phyloP scores from a whole-genome alignment of 2,888 invertebrate species.

The Chorisops tibialis region DNA sequence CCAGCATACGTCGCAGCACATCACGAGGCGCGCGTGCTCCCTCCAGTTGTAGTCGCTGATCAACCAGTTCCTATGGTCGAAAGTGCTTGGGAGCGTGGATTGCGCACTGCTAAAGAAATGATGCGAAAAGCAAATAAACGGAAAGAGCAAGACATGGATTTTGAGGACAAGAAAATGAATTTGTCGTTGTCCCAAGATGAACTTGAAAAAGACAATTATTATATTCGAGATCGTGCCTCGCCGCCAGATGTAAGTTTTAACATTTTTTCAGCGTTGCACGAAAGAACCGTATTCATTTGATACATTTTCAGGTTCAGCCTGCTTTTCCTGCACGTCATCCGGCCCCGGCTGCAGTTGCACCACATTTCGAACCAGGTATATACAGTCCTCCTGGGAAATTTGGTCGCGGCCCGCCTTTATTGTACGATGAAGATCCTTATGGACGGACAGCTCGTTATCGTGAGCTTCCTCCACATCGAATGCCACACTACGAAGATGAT shows the following conservation, averaged over 20 bases:
- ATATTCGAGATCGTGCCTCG: constrained; percentile 68
- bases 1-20: constrained; percentile 40
- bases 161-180: constrained; percentile 93
- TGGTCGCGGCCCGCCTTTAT: constrained; percentile 41
- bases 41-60: constrained; percentile 37
- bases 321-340: constrained; percentile 34
- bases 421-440: constrained; percentile 51
- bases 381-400: constrained; percentile 49
- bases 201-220: constrained; percentile 69
- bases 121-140: constrained; percentile 86
- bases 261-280: no score
- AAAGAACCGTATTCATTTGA: background rate
- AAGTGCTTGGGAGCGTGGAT: constrained; percentile 94
- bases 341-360: constrained; percentile 38
- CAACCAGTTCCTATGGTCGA: constrained; percentile 63
- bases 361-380: constrained; percentile 37
- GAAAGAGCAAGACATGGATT: constrained; percentile 92
- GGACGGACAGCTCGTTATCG: constrained; percentile 54
- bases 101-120: constrained; percentile 93
- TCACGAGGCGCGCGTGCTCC: constrained; percentile 47
- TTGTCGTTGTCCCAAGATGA: constrained; percentile 71
- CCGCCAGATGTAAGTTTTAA: constrained; percentile 40
- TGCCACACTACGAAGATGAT: constrained; percentile 59
- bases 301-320: constrained; percentile 29
- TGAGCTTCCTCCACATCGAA: constrained; percentile 56